Evolutionary conservation across 1,140 invertebrate species (phyloP), one percentile per base, ranked within the genome.

Genomic region (Acyrthosiphon pisum): DNA sequence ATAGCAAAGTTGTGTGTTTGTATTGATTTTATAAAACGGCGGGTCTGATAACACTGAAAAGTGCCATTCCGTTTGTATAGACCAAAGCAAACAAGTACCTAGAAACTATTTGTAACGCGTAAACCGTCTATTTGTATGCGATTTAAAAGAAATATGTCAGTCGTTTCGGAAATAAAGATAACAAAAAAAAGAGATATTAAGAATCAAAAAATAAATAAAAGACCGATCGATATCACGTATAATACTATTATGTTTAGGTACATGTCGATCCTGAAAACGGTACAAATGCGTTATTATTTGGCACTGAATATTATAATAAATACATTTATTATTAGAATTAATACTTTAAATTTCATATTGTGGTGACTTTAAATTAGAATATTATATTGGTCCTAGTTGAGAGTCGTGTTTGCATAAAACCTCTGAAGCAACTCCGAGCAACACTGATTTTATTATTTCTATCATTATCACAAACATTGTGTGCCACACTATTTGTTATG

Each of bases 41-140:
- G 37, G 41, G 37, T 41, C 30, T 68, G 60, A 68, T 68, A 68
- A 68, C 30, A 68, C 60, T n/a, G 60, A 76, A 11, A 76, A 76
- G 60, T 76, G 60, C 60, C n/a, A 76, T 76, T 76, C 30, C n/a
- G 30, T 76, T n/a, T 76, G 11, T 76, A 76, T 76, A 76, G 60
- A 76, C 60, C n/a, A 76, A 35, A 76, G 60, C n/a, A 76, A 76
- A 76, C 60, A 76, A 76, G 60, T 76, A 76, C 60, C 60, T 76
- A 76, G 14, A 76, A 76, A 76, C 60, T 76, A 76, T 76, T n/a
- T 76, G 60, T n/a, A 76, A 76, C 60, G 60, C 60, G 30, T 76
- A n/a, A 68, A 76, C 30, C n/a, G 60, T 76, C 20, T 83, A 83
- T 83, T 83, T 83, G 76, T 83, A 83, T 83, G 76, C 35, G 76